Conservation (phyloP, 2,888 invertebrate genomes). For the Pristionchus fissidentatus region DNA sequence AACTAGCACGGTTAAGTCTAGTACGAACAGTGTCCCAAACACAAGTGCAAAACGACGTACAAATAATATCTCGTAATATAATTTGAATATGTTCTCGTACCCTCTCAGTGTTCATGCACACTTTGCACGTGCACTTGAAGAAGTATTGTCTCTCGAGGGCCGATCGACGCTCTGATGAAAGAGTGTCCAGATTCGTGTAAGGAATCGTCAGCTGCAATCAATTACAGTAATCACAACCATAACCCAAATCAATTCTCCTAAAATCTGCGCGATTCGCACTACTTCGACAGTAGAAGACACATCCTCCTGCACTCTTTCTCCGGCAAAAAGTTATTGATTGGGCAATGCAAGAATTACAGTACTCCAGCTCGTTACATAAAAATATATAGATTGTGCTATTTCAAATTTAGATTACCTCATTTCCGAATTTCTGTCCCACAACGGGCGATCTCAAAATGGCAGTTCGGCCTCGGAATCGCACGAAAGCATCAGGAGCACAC, state of each 20-base stretch:
- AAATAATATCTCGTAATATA: not conserved
- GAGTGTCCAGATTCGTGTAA: conserved; percentile 44
- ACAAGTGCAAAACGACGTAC: not conserved
- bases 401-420: not conserved
- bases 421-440: not conserved
- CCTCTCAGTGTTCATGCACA: conserved; percentile 51
- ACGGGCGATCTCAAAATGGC: conserved; percentile 52
- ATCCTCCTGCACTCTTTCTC: too few species aligned
- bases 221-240: too few species aligned
- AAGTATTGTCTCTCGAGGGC: conserved; percentile 53
- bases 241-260: too few species aligned
- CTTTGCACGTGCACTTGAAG: conserved; percentile 52
- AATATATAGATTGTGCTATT: not conserved
- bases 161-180: conserved; percentile 42
- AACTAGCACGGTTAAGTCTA: too few species aligned
- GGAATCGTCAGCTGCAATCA: conserved; percentile 43
- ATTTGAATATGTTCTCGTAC: too few species aligned
- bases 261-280: not conserved
- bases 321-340: too few species aligned
- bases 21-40: not conserved
- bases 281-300: too few species aligned
- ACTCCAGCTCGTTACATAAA: too few species aligned
- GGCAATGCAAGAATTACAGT: too few species aligned
- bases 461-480: conserved; percentile 52
- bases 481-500: conserved; percentile 55